phyloP scores from a whole-genome alignment of 2,113 vertebrate species.

The Acinonyx jubatus region DNA sequence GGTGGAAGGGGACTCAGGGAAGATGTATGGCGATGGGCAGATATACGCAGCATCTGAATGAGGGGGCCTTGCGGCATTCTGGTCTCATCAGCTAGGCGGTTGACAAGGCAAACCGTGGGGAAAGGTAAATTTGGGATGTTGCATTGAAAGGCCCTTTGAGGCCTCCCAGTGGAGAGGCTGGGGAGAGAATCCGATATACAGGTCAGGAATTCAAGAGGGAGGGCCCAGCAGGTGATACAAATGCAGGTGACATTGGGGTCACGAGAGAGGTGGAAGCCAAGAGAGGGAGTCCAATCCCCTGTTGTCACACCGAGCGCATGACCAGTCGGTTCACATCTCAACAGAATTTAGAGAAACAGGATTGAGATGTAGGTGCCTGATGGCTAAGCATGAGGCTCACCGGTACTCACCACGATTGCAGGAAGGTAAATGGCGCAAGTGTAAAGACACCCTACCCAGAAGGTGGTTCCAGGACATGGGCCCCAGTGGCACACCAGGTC shows the following conservation, averaged over 20 bases:
- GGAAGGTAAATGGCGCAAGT: not conserved
- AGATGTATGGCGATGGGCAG: no score
- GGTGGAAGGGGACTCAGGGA: no score
- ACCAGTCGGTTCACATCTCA: not conserved
- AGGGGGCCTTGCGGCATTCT: accelerated
- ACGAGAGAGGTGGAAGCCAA: not conserved
- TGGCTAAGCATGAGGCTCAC: not conserved
- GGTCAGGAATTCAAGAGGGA: not conserved
- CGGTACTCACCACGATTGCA: not conserved
- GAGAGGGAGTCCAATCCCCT: not conserved
- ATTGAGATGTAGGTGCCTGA: not conserved
- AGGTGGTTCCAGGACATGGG: not conserved
- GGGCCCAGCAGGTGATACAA: no score
- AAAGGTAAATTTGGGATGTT: not conserved
- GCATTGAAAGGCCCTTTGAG: not conserved
- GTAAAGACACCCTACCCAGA: not conserved
- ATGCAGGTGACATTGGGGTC: accelerated
- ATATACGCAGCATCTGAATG: not conserved
- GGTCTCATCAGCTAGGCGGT: accelerated
- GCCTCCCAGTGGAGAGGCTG: not conserved
- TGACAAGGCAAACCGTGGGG: not conserved
- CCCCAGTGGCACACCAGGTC: not conserved
- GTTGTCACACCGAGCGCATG: not conserved
- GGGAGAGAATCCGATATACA: not conserved
- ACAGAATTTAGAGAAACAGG: not conserved